These are phyloP conservation scores for Hemaris fuciformis DNA, from an alignment of 2,888 invertebrate species.

Conservation along the genomic window DNA sequence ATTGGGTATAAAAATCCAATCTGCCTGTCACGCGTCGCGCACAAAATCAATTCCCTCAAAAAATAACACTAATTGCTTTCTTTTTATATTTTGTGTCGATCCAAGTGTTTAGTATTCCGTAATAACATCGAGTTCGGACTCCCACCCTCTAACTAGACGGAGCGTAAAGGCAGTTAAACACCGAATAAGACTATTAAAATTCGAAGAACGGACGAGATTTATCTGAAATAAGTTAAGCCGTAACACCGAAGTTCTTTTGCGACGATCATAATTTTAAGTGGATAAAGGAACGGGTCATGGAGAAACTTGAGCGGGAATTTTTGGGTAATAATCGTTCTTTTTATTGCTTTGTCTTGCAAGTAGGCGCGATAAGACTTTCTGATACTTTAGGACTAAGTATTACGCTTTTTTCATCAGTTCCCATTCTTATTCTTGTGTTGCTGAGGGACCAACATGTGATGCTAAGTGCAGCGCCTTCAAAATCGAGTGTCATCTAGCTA, in stretches of 20 bases:
- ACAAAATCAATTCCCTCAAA: not conserved
- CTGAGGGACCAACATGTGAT: too few species aligned
- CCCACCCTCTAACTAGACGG: too few species aligned
- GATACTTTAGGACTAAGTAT: too few species aligned
- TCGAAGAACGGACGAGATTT: conserved; percentile 16
- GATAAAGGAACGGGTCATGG: conserved; percentile 7
- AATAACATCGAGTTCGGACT: conserved; percentile 12
- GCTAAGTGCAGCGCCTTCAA: too few species aligned
- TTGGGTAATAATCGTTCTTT: not conserved
- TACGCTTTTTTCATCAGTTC: too few species aligned
- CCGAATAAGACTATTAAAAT: conserved; percentile 25
- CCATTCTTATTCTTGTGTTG: too few species aligned
- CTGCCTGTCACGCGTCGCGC: not conserved
- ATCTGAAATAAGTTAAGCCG: conserved; percentile 13
- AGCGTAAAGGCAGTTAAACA: conserved; percentile 17
- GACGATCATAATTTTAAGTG: conserved; percentile 12
- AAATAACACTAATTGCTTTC: conserved; percentile 7
- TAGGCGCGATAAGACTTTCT: not conserved
- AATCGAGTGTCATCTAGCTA: too few species aligned
- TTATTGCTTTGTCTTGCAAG: not conserved
- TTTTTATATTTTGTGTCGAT: conserved; percentile 4
- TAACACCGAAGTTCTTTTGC: conserved; percentile 13
- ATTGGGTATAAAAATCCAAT: not conserved
- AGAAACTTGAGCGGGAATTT: not conserved
- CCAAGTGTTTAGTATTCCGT: conserved; percentile 10